phyloP scores from a whole-genome alignment of 92 coral and sea anemone species.

The Epizoanthus stellaris region DNA sequence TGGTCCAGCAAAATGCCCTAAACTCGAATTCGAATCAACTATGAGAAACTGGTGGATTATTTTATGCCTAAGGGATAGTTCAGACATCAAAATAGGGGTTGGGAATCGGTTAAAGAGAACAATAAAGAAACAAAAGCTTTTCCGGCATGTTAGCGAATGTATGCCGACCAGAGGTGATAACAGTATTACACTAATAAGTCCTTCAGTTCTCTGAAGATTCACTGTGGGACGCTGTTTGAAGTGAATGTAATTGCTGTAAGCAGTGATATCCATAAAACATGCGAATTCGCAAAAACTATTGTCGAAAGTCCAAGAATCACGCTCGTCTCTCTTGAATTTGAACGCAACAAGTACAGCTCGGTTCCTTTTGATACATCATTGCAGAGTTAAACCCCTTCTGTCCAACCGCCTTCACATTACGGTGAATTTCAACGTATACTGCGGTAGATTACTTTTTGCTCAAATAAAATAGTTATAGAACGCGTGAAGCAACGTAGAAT shows the following conservation, averaged over 20 bases:
- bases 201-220: constrained; percentile 51
- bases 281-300: not conserved
- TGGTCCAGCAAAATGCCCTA: not conserved
- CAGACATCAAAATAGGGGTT: constrained; percentile 13
- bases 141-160: constrained; percentile 61
- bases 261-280: constrained; percentile 20
- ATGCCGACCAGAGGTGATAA: constrained; percentile 73
- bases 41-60: not conserved
- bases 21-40: not conserved
- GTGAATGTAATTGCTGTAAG: constrained; percentile 31
- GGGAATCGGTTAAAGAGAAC: constrained; percentile 28
- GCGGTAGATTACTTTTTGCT: not conserved
- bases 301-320: constrained; percentile 12
- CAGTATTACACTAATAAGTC: constrained; percentile 61
- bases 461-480: not conserved
- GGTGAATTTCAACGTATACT: not conserved
- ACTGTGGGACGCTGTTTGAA: constrained; percentile 47
- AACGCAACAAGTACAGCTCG: not conserved
- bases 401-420: not conserved
- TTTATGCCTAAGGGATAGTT: constrained; percentile 26
- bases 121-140: constrained; percentile 33
- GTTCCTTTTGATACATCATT: constrained; percentile 18
- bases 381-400: constrained; percentile 5
- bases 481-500: constrained; percentile 3
- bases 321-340: constrained; percentile 15